These are phyloP conservation scores for Sesia apiformis DNA, from an alignment of 2,888 invertebrate species.

Conservation along the genomic window DNA sequence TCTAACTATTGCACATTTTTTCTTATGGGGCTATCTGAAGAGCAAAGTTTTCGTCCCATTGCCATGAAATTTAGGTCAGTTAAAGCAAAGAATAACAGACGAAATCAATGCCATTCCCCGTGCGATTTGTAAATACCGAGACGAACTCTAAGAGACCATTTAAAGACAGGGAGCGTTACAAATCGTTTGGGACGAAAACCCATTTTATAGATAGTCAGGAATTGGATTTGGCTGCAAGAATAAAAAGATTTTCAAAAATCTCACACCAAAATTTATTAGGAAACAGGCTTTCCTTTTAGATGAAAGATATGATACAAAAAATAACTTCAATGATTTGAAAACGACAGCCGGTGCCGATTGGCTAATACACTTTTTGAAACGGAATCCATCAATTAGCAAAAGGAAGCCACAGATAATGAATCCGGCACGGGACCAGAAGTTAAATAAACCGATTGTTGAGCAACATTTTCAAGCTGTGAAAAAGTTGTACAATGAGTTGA, in stretches of 20 bases:
- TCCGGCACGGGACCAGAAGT: not conserved
- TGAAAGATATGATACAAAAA: not conserved
- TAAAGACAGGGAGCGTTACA: not conserved
- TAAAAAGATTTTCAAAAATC: not conserved
- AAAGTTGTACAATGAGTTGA: conserved; percentile 7
- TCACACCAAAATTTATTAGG: not conserved
- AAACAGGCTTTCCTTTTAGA: not conserved
- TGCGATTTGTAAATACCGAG: not conserved
- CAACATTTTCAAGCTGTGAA: conserved; percentile 6
- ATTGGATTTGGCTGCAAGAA: not conserved
- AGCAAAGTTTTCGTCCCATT: no score
- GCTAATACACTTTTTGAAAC: not conserved
- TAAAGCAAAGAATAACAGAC: no score
- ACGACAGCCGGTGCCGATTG: not conserved
- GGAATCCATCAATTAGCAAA: not conserved
- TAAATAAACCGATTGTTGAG: not conserved
- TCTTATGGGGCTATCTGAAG: no score
- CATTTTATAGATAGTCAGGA: conserved; percentile 4
- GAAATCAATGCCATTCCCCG: no score
- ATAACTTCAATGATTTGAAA: not conserved
- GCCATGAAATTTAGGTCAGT: no score
- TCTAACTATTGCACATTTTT: no score
- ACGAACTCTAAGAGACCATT: conserved; percentile 1
- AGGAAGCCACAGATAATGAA: not conserved
- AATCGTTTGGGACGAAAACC: conserved; percentile 8